Base-by-base conservation (phyloP, 2,797 vertebrate genomes). In the Orientallactaga sibirica region DNA sequence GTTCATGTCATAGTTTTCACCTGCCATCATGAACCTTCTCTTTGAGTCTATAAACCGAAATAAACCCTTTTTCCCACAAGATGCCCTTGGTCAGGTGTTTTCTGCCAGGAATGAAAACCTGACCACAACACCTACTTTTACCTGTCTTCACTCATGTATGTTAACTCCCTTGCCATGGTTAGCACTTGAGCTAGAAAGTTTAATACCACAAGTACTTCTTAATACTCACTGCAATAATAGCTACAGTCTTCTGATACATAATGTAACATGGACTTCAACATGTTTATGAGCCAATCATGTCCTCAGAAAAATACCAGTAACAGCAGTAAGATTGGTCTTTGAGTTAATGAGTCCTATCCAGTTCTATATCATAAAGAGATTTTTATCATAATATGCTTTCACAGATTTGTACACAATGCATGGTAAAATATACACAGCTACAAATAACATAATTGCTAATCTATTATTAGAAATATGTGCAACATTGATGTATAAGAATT, bases 391-490 rank as follows among this genome's bases (percentile, higher is more conserved):
- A 79, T 75, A 37, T 55, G 18, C 77, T 93, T 92, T 71, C 66
- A 77, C 62, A 86, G 88, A 79, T 80, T 58, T 74, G 43, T 88
- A 43, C 19, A 67, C 62, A 81, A 67, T 67, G 64, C 37, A 48
- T n/a, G 16, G 74, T 77, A 52, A 94, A 85, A 62, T 91, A 52
- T 16, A 62, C 78, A 85, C 58, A 73, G 64, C 66, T 85, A 81
- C 66, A 94, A 81, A 88, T 74, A 82, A 86, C 83, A 66, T 78
- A 92, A 93, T 80, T 82, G 25, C 71, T 93, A 74, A 75, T 91
- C 81, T 95, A 52, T 79, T 96, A 73, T 94, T 94, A 92, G 82
- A 92, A 96, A 96, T 92, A 61, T 22, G 4, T 74, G 7, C 48
- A 88, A 88, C 64, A 55, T 88, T 78, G 70, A 83, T 94, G 85